Conservation (phyloP, 2,113 vertebrate genomes). For the Tyto alba region DNA sequence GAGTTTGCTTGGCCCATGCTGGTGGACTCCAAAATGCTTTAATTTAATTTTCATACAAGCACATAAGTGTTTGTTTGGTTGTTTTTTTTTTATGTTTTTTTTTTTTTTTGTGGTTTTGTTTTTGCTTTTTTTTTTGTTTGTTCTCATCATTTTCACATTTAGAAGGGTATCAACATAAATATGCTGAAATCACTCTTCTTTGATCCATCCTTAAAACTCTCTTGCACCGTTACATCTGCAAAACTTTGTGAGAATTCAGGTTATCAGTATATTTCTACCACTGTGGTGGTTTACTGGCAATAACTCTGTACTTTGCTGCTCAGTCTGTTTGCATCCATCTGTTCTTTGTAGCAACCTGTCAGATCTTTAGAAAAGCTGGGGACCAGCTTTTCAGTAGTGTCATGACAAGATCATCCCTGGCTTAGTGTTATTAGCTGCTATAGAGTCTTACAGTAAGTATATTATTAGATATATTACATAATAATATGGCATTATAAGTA, state of each 20-base stretch:
- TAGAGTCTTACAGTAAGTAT: neutral
- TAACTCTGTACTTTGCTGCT: neutral
- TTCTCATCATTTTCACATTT: neutral
- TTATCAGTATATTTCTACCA: neutral
- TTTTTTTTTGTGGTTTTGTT: too few relatives aligned
- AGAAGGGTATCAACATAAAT: neutral
- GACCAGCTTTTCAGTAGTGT: neutral
- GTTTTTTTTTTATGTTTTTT: too few relatives aligned
- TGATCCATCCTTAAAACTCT: neutral
- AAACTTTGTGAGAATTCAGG: neutral
- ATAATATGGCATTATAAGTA: neutral
- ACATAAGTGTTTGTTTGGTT: neutral
- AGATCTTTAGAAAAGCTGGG: neutral
- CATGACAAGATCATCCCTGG: neutral
- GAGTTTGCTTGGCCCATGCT: neutral
- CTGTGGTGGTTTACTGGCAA: neutral
- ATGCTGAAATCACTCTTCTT: neutral
- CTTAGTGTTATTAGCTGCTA: neutral
- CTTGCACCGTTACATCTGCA: neutral
- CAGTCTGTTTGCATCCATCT: neutral
- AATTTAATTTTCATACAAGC: neutral
- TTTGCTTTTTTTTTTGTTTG: neutral
- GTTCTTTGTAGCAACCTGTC: neutral
- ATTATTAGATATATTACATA: neutral
- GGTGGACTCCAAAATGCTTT: neutral